phyloP scores from a whole-genome alignment of 2,113 vertebrate species.

The Columba livia region DNA sequence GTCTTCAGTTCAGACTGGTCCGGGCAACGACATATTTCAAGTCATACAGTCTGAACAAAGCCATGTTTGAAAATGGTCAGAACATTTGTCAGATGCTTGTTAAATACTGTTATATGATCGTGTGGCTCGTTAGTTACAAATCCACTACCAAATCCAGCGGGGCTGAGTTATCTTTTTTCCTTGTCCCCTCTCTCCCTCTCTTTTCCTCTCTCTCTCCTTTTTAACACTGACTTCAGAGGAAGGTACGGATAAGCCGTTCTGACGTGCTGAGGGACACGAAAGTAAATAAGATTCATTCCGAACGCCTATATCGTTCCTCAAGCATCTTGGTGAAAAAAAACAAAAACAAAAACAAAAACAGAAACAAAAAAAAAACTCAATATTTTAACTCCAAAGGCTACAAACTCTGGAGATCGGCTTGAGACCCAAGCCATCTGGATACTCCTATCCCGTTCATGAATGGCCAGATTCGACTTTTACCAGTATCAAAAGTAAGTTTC shows the following conservation, averaged over 20 bases:
- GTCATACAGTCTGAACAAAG: neutral
- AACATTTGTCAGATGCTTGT: neutral
- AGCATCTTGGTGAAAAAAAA: neutral
- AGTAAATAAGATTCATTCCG: neutral
- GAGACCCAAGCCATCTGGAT: neutral
- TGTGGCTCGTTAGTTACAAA: conserved; percentile 1
- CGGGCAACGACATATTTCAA: neutral
- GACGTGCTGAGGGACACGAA: neutral
- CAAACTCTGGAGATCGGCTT: neutral
- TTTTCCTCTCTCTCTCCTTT: neutral
- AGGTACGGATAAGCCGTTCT: neutral
- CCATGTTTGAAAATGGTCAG: neutral
- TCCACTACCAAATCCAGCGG: neutral
- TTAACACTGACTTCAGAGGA: neutral
- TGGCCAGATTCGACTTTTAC: neutral
- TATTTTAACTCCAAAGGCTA: neutral
- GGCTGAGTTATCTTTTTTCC: neutral
- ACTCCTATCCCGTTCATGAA: neutral
- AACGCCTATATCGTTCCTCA: neutral
- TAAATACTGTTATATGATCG: neutral
- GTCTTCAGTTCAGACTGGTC: neutral
- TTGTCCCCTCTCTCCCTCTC: neutral
- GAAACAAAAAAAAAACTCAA: neutral
- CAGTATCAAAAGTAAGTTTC: neutral
- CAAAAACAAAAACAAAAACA: neutral